Base-by-base conservation (phyloP, 2,113 vertebrate species). In the Tonatia bakeri region DNA sequence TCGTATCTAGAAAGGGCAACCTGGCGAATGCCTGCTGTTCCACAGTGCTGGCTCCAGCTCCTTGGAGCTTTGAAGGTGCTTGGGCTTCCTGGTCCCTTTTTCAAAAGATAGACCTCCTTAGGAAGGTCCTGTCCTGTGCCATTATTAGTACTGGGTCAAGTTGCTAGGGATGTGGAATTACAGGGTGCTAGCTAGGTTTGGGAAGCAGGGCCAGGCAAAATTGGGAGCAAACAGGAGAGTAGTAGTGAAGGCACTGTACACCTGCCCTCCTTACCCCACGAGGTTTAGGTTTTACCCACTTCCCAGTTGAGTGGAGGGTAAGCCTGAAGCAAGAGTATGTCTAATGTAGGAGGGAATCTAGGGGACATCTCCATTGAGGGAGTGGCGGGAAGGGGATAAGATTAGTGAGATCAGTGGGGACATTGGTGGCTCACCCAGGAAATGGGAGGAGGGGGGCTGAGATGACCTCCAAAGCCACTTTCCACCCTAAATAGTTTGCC, bases 381-480 rank as follows among this genome's bases (percentile, higher is more conserved):
- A 36, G 13, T 5, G 22, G 15, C 9, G 50, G 81, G 28, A 14
- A 7, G 26, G 54, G 31, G 36, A 0, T 70, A 24, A 38, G 33
- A 36, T 45, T 9, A 3, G 12, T 11, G 47, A 84, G 50, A 28
- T n/a, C 0, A 16, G 38, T 12, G 13, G 20, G 16, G 16, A 38
- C 0, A 6, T 1, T 0, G 0, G 4, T 19, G 36, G 7, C 64
- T 38, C 33, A 1, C 40, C 31, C 19, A 17, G 43, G 50, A 73
- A 54, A 33, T 6, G 56, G 45, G 31, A 2, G 14, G 26, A 1
- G 4, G 2, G 47, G 38, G n/a, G 28, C 67, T 22, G 38, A 76
- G 73, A 16, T 79, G 83, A 80, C 43, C 16, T 31, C 12, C 45
- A 28, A 26, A 90, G 40, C 6, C 69, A 9, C 22, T 65, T 56